Percentiles rank a stretch among this genome's conserved stretches.
Conservation (phyloP, 2,888 invertebrate genomes). For the Trypoxylon attenuatum region DNA sequence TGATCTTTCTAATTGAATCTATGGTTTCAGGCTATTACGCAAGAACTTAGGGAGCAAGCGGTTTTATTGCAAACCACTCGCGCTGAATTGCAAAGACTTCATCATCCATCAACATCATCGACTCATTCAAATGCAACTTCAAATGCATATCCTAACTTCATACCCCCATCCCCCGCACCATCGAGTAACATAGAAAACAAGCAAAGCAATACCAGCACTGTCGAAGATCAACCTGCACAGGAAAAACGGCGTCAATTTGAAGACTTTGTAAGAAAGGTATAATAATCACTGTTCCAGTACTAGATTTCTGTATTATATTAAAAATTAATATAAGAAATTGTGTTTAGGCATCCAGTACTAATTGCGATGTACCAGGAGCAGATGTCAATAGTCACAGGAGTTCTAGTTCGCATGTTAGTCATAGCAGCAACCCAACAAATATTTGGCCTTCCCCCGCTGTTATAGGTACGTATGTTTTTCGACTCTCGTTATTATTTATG, state of each 20-base stretch:
- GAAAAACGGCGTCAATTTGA: slow-evolving; percentile 82
- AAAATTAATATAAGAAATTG: slow-evolving; percentile 51
- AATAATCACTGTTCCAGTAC: neutral
- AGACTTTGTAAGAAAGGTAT: slow-evolving; percentile 79
- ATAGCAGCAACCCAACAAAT: slow-evolving; percentile 64
- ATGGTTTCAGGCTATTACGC: slow-evolving; percentile 65
- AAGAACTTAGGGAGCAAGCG: slow-evolving; percentile 69
- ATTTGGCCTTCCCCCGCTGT: slow-evolving; percentile 63
- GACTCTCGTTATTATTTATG: neutral
- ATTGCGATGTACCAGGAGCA: slow-evolving; percentile 57
- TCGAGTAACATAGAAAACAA: slow-evolving; percentile 57
- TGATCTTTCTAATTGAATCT: neutral
- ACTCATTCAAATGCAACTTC: slow-evolving; percentile 31
- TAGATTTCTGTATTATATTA: neutral
- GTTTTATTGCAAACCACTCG: slow-evolving; percentile 63
- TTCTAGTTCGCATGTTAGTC: slow-evolving; percentile 66
- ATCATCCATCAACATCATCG: slow-evolving; percentile 53
- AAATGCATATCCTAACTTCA: slow-evolving; percentile 46
- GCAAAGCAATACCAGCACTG: slow-evolving; percentile 69
- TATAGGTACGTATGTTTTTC: slow-evolving; percentile 52
- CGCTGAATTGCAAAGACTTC: slow-evolving; percentile 66
- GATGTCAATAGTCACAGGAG: slow-evolving; percentile 66
- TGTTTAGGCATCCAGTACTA: slow-evolving; percentile 56
- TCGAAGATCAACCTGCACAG: slow-evolving; percentile 69
- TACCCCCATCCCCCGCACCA: slow-evolving; percentile 49